Conservation (phyloP, 2,797 vertebrate genomes). For the Alfaro cultratus region DNA sequence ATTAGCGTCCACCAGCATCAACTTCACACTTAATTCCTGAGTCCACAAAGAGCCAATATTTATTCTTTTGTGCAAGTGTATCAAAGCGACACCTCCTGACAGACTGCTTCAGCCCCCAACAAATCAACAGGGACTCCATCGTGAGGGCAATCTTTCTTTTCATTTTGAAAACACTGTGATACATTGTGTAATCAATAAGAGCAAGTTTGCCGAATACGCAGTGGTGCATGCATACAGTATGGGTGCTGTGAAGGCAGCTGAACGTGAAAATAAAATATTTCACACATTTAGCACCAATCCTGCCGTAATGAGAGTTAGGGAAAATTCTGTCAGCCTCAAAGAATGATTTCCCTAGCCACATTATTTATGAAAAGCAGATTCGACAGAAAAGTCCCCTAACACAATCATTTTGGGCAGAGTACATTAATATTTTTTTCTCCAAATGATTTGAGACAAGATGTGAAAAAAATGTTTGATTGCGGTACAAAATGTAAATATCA, state of each 20-base stretch:
- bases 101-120: slow-evolving; percentile 25
- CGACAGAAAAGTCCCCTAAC: slow-evolving; percentile 25
- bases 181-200: slow-evolving; percentile 7
- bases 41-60: slow-evolving; percentile 39
- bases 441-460: slow-evolving; percentile 2
- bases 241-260: not conserved
- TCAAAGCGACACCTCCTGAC: slow-evolving; percentile 33
- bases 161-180: slow-evolving; percentile 32
- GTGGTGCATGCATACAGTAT: not conserved
- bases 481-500: not conserved
- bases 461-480: not conserved
- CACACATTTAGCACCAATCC: slow-evolving; percentile 6
- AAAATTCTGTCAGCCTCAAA: slow-evolving; percentile 16
- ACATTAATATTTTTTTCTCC: slow-evolving; percentile 23
- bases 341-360: slow-evolving; percentile 14
- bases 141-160: slow-evolving; percentile 21
- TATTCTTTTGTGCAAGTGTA: slow-evolving; percentile 39
- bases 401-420: slow-evolving; percentile 15
- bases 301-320: slow-evolving; percentile 12
- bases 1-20: slow-evolving; percentile 57
- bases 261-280: slow-evolving; percentile 23
- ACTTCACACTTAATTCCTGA: slow-evolving; percentile 47
- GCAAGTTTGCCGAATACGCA: not conserved
- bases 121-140: slow-evolving; percentile 28
- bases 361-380: slow-evolving; percentile 25